These are phyloP conservation scores for Scomber scombrus DNA, from an alignment of 2,113 vertebrate genomes.

Conservation along the genomic window DNA sequence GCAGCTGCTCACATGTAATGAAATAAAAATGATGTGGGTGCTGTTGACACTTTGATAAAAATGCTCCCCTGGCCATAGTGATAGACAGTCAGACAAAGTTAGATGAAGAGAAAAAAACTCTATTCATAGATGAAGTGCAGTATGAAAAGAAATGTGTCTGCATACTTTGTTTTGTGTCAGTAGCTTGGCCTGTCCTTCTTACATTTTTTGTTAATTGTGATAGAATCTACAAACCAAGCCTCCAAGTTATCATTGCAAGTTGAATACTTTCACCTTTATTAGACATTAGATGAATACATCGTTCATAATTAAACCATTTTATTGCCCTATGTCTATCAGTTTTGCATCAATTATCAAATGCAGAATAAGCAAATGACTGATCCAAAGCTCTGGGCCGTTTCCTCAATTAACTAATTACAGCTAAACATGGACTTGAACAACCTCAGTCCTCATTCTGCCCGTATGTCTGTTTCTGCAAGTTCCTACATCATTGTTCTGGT, in stretches of 20 bases:
- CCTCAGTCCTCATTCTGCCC: background rate
- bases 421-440: background rate
- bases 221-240: background rate
- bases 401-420: background rate
- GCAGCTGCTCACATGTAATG: conserved; percentile 53
- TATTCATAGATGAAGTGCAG: conserved; percentile 7
- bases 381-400: background rate
- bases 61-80: conserved; percentile 38
- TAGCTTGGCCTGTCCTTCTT: background rate
- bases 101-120: background rate
- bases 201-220: background rate
- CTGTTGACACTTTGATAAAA: conserved; percentile 53
- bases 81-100: conserved; percentile 35
- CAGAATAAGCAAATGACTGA: background rate
- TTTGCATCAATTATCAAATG: background rate
- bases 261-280: background rate
- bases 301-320: background rate
- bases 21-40: conserved; percentile 64
- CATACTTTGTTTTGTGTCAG: conserved; percentile 9
- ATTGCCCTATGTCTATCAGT: background rate
- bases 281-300: background rate
- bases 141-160: conserved; percentile 8
- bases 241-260: background rate
- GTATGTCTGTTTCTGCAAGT: background rate
- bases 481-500: background rate